A percentile compares a stretch with the other conserved stretches of the same genome.
Evolutionary conservation across 2,888 invertebrate genomes (phyloP).

Genomic region (Orthonychiurus folsomi): DNA sequence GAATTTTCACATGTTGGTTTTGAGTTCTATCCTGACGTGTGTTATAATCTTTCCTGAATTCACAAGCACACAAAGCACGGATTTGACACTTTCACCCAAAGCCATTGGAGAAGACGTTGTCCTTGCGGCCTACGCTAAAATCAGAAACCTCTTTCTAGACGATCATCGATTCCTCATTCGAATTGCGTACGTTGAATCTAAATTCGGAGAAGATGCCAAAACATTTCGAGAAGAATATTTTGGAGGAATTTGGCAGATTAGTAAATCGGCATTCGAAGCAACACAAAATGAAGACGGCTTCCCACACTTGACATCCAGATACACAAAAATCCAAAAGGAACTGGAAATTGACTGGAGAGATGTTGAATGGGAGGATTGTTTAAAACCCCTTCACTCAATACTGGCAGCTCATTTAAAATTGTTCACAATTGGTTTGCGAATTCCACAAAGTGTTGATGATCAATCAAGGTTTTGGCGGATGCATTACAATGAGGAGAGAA

Average conservation of each 20-base stretch:
- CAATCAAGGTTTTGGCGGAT: conserved; percentile 20
- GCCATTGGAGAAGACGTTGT: conserved; percentile 18
- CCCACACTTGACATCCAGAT: not conserved
- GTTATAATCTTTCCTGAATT: no score
- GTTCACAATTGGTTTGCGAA: not conserved
- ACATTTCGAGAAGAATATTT: conserved; percentile 14
- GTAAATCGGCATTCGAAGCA: not conserved
- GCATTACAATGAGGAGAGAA: conserved; percentile 12
- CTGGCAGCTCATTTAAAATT: conserved; percentile 20
- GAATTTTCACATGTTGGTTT: no score
- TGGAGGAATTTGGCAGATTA: conserved; percentile 30
- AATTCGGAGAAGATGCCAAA: conserved; percentile 16
- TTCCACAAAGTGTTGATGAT: conserved; percentile 16
- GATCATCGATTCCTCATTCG: conserved; percentile 22
- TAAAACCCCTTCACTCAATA: conserved; percentile 21
- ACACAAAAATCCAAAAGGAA: conserved; percentile 1
- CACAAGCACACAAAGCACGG: not conserved
- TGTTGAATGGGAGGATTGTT: conserved; percentile 15
- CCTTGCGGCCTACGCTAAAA: conserved; percentile 13
- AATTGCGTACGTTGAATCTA: conserved; percentile 21
- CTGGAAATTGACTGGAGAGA: conserved; percentile 16
- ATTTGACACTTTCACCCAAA: conserved; percentile 7
- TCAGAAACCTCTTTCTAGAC: conserved; percentile 16
- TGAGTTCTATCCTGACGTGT: no score
- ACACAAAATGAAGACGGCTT: conserved; percentile 12